Conservation (phyloP, 2,797 vertebrate species). For the Hybognathus amarus region DNA sequence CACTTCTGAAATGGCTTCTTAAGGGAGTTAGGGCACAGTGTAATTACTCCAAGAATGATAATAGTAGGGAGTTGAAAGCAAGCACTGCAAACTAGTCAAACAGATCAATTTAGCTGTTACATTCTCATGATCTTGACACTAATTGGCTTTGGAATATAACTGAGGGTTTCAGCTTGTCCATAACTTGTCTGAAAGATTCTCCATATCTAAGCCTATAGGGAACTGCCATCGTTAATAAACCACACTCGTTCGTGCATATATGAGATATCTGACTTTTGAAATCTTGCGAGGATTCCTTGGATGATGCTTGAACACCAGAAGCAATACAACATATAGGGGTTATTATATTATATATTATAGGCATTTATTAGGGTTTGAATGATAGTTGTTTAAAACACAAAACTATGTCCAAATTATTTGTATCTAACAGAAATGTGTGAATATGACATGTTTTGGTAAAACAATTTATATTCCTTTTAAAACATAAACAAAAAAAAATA, state of each 20-base stretch:
- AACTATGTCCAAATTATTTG: background rate
- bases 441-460: background rate
- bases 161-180: slow-evolving; percentile 45
- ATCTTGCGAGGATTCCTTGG: background rate
- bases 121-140: slow-evolving; percentile 52
- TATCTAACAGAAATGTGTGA: background rate
- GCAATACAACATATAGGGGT: background rate
- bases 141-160: slow-evolving; percentile 39
- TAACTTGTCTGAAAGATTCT: slow-evolving; percentile 31
- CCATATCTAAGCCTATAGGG: slow-evolving; percentile 5
- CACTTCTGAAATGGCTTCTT: slow-evolving; percentile 37
- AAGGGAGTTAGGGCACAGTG: slow-evolving; percentile 31
- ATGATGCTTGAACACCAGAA: slow-evolving; percentile 23
- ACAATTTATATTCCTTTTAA: background rate
- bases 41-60: slow-evolving; percentile 56
- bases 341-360: background rate
- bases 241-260: background rate
- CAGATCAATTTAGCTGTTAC: slow-evolving; percentile 34
- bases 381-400: slow-evolving; percentile 3
- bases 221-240: background rate
- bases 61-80: slow-evolving; percentile 37
- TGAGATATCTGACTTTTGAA: slow-evolving; percentile 23
- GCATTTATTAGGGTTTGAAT: slow-evolving; percentile 1
- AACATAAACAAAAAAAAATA: too few species aligned
- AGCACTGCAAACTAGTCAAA: slow-evolving; percentile 29